Evolutionary conservation across 2,113 vertebrate species (phyloP).

Genomic region (Psilopsiagon aurifrons): DNA sequence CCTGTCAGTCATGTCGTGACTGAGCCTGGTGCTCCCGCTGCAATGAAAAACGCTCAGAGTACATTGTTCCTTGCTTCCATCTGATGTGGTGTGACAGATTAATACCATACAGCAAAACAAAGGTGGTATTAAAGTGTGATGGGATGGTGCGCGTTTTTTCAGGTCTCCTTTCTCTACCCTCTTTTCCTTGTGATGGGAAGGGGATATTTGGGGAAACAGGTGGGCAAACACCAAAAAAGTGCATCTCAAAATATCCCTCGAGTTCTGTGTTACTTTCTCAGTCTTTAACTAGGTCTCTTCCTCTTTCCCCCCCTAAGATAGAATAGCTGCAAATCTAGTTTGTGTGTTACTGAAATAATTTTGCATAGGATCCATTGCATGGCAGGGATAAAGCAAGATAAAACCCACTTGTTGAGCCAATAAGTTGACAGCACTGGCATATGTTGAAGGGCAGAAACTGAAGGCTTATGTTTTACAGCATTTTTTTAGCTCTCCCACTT

Average conservation of each 20-base stretch:
- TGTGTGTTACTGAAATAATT: not conserved
- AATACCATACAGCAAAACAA: not conserved
- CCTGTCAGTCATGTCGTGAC: not conserved
- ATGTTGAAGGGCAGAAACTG: not conserved
- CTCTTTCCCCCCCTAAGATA: not conserved
- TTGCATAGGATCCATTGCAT: not conserved
- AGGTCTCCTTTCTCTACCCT: fast-evolving
- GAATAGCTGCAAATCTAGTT: not conserved
- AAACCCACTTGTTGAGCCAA: not conserved
- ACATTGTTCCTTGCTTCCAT: not conserved
- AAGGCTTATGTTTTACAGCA: not conserved
- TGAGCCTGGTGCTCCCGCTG: not conserved
- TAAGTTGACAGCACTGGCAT: not conserved
- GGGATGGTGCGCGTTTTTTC: not conserved
- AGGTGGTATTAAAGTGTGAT: not conserved
- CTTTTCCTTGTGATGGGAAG: not conserved
- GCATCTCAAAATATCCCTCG: not conserved
- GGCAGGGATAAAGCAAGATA: not conserved
- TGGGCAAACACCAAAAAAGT: not conserved
- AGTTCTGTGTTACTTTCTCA: not conserved
- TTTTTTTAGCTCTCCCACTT: not conserved
- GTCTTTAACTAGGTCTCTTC: not conserved
- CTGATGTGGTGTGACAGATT: not conserved
- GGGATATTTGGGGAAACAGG: not conserved
- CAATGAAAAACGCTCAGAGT: not conserved